These are phyloP conservation scores for Spinibarbus caldwelli DNA, from an alignment of 2,797 vertebrate genomes.

Conservation along the genomic window DNA sequence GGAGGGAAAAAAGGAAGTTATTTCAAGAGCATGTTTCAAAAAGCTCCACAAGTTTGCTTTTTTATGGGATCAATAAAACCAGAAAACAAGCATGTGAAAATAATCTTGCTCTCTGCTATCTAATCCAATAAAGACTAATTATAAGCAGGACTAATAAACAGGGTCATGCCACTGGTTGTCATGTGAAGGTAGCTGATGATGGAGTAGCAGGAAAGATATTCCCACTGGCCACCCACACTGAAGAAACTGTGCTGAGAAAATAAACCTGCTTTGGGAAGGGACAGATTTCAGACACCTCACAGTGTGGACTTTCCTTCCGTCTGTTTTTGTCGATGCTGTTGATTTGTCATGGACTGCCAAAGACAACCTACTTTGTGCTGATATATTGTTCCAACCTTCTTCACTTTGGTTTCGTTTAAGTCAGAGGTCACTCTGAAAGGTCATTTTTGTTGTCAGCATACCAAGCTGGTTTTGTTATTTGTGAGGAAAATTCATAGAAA, in stretches of 20 bases:
- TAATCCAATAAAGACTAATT: conserved; percentile 71
- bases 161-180: conserved; percentile 60
- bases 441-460: conserved; percentile 18
- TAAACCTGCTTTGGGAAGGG: conserved; percentile 24
- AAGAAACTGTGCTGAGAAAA: conserved; percentile 51
- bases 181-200: conserved; percentile 64
- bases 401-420: neutral
- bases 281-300: conserved; percentile 31
- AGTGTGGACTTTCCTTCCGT: conserved; percentile 33
- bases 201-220: conserved; percentile 42
- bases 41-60: conserved; percentile 54
- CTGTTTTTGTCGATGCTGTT: conserved; percentile 42
- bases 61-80: conserved; percentile 72
- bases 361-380: conserved; percentile 49
- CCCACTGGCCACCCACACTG: conserved; percentile 71
- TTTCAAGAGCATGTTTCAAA: conserved; percentile 57
- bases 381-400: conserved; percentile 9
- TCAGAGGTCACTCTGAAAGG: conserved; percentile 21
- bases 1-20: conserved; percentile 37
- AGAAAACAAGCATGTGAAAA: conserved; percentile 71
- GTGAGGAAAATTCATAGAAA: neutral
- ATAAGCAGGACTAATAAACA: conserved; percentile 66
- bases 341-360: conserved; percentile 25
- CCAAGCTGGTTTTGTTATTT: neutral
- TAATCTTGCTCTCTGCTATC: conserved; percentile 63